These are phyloP conservation scores for Apogon hyalosoma DNA, from an alignment of 2,797 vertebrate species.

Conservation along the genomic window DNA sequence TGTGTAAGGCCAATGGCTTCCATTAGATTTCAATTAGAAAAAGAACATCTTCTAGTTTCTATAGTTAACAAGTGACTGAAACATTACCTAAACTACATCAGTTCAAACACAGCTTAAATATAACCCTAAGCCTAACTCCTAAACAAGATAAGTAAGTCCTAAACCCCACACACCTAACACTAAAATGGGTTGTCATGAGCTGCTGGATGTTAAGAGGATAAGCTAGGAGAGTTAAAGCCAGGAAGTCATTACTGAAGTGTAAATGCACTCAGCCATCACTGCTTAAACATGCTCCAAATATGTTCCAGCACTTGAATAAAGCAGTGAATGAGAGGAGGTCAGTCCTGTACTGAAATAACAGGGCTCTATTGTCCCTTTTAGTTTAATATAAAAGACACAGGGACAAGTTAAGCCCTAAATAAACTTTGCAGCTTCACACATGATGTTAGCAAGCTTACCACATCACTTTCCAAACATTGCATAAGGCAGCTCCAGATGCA, in stretches of 20 bases:
- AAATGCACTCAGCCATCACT: constrained; percentile 80
- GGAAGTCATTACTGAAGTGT: constrained; percentile 82
- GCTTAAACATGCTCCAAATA: constrained; percentile 66
- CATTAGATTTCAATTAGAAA: too few species aligned
- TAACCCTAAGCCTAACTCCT: too few species aligned
- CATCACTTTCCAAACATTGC: constrained; percentile 70
- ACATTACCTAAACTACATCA: too few species aligned
- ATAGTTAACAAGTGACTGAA: too few species aligned
- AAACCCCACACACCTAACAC: too few species aligned
- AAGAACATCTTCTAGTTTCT: too few species aligned
- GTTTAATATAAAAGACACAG: constrained; percentile 25
- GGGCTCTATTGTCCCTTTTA: constrained; percentile 36
- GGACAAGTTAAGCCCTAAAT: constrained; percentile 27
- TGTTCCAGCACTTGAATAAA: constrained; percentile 62
- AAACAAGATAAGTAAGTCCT: too few species aligned
- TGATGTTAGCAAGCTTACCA: constrained; percentile 40
- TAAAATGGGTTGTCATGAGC: too few species aligned
- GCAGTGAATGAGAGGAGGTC: constrained; percentile 24
- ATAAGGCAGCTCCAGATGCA: constrained; percentile 71
- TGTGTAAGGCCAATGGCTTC: too few species aligned
- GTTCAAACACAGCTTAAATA: too few species aligned
- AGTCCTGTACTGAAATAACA: constrained; percentile 45
- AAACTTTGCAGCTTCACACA: constrained; percentile 32
- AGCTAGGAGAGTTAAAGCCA: constrained; percentile 76
- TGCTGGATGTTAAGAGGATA: not conserved